Base-by-base conservation (phyloP, 2,797 vertebrate genomes). In the Hemibagrus guttatus region DNA sequence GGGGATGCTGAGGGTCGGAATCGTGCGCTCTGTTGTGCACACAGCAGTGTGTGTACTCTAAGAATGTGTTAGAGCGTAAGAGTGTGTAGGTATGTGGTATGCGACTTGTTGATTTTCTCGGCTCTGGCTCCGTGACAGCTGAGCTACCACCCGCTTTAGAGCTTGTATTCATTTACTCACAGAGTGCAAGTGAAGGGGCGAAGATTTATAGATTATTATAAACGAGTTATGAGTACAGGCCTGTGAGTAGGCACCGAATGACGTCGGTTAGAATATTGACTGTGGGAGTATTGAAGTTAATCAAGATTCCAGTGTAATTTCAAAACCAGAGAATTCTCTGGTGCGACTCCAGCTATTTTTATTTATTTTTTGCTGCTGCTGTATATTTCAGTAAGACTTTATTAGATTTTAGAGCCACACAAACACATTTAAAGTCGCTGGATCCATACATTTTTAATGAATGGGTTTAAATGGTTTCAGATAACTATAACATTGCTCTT, bases 201-300 rank as follows among this genome's bases (percentile, higher is more conserved):
- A 85, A 87, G 89, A 91, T 85, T 89, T 89, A 89, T 88, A 88
- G 85, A 85, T 86, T 86, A 90, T 91, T 90, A 89, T 85, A 87
- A 89, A 89, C 84, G 80, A 87, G 81, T 83, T 88, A 88, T 81
- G 88, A 88, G 89, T 78, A 58, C 49, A 76, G 83, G 81, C 88
- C 85, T 74, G 74, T 87, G 84, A 84, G 88, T 88, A 83, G 90
- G 89, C 88, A 89, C 75, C 11, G 31, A 79, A 84, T 90, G 89
- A 90, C 84, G 87, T 90, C 31, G 82, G 71, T 78, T 35, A 58
- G 59, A 87, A 78, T 87, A 88, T 78, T 83, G 90, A 89, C 90
- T 89, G 85, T 84, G 88, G 87, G 85, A 81, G 88, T 85, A 71
- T 71, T 87, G 61, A 84, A 87, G 83, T 74, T 87, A 85, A 84